These are phyloP conservation scores for Venustoraphidia nigricollis DNA, from an alignment of 2,888 invertebrate species.

Conservation along the genomic window DNA sequence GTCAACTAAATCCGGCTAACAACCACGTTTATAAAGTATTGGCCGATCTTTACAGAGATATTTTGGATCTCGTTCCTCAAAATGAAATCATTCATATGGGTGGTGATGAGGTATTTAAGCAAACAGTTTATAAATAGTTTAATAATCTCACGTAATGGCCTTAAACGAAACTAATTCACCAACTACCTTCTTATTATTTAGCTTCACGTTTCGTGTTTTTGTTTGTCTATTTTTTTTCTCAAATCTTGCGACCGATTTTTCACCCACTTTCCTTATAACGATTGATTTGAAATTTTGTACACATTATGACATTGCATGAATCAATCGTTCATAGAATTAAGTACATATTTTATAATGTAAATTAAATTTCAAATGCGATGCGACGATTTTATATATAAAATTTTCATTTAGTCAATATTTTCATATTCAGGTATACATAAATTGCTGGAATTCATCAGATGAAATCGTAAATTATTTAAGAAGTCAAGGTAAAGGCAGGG, in stretches of 20 bases:
- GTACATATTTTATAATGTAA: too few species aligned
- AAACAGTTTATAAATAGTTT: not conserved
- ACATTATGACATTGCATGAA: too few species aligned
- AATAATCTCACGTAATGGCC: slow-evolving; percentile 1
- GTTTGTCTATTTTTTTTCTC: too few species aligned
- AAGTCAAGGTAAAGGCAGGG: slow-evolving; percentile 37
- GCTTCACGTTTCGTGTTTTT: too few species aligned
- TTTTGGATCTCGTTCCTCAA: slow-evolving; percentile 39
- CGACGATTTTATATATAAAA: not conserved
- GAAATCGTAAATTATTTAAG: slow-evolving; percentile 51
- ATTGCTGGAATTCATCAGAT: slow-evolving; percentile 61
- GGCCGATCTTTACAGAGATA: slow-evolving; percentile 50
- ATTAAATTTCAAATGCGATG: not conserved
- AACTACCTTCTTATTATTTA: too few species aligned
- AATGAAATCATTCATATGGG: slow-evolving; percentile 62
- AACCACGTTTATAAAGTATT: slow-evolving; percentile 50
- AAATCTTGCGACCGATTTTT: too few species aligned
- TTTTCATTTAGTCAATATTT: not conserved
- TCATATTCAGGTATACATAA: slow-evolving; percentile 37
- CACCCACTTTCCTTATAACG: too few species aligned
- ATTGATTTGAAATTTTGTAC: too few species aligned
- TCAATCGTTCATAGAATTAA: too few species aligned
- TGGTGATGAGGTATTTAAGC: slow-evolving; percentile 55
- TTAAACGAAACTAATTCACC: not conserved
- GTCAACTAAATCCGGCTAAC: slow-evolving; percentile 69